These are phyloP conservation scores for Eufriesea mexicana DNA, from an alignment of 1,140 invertebrate genomes.

Conservation along the genomic window DNA sequence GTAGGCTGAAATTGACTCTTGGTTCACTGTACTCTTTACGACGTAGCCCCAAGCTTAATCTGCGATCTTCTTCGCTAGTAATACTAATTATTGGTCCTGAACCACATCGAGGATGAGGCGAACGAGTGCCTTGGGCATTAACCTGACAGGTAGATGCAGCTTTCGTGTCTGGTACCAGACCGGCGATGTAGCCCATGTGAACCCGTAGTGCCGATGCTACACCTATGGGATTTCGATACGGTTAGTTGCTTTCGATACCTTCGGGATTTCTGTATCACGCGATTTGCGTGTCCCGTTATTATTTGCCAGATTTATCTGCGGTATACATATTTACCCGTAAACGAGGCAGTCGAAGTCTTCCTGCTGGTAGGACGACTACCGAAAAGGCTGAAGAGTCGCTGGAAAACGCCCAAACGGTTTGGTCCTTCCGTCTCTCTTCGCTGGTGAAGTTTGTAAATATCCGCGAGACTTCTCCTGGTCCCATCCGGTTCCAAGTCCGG, in stretches of 20 bases:
- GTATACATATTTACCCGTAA: slow-evolving; percentile 80
- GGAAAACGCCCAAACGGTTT: slow-evolving; percentile 79
- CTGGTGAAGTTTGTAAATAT: slow-evolving; percentile 78
- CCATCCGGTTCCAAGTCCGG: slow-evolving; percentile 81
- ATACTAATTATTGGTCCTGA: slow-evolving; percentile 81
- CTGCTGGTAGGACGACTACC: slow-evolving; percentile 84
- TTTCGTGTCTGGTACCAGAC: slow-evolving; percentile 86
- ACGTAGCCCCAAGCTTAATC: slow-evolving; percentile 75
- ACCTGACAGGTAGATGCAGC: slow-evolving; percentile 78
- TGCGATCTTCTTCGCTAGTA: slow-evolving; percentile 79
- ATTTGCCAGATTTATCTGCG: neutral
- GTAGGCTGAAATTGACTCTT: slow-evolving; percentile 87
- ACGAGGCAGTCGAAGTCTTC: slow-evolving; percentile 86
- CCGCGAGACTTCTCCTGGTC: slow-evolving; percentile 76
- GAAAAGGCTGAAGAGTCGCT: slow-evolving; percentile 82
- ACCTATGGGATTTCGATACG: slow-evolving; percentile 74
- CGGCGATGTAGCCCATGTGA: slow-evolving; percentile 88
- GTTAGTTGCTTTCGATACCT: no score
- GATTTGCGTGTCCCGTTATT: neutral
- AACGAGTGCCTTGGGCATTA: slow-evolving; percentile 77
- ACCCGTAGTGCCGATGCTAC: slow-evolving; percentile 87
- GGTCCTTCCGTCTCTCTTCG: slow-evolving; percentile 77
- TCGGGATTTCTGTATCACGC: neutral
- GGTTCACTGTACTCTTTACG: slow-evolving; percentile 80
- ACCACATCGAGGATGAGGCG: slow-evolving; percentile 79